phyloP scores from a whole-genome alignment of 2,113 vertebrate genomes.

The Hucho hucho region DNA sequence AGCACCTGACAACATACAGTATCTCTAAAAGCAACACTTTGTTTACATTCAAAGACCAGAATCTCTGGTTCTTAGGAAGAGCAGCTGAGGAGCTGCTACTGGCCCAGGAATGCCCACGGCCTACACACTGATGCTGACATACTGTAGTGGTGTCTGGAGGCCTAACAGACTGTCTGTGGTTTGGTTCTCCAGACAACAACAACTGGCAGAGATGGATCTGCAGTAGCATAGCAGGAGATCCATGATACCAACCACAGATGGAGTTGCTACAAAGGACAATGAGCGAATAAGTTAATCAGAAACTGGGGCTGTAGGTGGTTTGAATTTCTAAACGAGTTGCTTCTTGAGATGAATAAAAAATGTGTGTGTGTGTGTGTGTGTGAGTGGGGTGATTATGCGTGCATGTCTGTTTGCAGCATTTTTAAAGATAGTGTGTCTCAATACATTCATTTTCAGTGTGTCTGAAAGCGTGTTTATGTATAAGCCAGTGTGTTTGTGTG shows the following conservation, averaged over 20 bases:
- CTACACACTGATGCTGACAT: background rate
- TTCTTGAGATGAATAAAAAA: background rate
- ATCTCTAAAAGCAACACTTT: too few relatives aligned
- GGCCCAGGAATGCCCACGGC: too few relatives aligned
- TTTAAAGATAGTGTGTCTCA: too few relatives aligned
- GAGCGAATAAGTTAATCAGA: conserved; percentile 37
- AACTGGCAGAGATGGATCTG: background rate
- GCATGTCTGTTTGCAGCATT: background rate
- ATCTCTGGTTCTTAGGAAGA: too few relatives aligned
- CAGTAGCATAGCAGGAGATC: background rate
- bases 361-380: background rate
- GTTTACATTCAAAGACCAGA: too few relatives aligned
- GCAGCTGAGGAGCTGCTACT: too few relatives aligned
- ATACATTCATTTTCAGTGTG: too few relatives aligned
- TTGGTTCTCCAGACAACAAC: background rate
- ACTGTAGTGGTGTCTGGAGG: background rate
- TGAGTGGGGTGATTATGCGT: background rate
- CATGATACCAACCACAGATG: conserved; percentile 18
- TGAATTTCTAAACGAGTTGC: conserved; percentile 12
- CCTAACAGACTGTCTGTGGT: background rate
- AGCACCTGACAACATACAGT: too few relatives aligned
- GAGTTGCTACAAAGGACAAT: conserved; percentile 52
- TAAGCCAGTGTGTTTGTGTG: background rate
- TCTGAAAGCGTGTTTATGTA: conserved; percentile 8
- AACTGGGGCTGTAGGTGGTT: background rate